Conservation (phyloP, 1,140 invertebrate genomes). For the Drosophila prosaltans region DNA sequence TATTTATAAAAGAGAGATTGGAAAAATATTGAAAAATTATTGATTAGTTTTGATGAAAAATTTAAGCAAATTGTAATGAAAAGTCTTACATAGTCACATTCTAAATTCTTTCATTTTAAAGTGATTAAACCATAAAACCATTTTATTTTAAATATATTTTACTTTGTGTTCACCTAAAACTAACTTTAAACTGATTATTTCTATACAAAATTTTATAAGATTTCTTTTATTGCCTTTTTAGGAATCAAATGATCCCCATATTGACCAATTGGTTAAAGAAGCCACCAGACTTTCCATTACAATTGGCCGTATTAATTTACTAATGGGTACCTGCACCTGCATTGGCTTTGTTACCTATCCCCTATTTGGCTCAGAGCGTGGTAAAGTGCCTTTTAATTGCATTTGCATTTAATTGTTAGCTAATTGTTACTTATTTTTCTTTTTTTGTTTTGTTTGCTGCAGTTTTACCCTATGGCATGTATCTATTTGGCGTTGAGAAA, state of each 20-base stretch:
- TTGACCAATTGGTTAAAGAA: constrained; percentile 44
- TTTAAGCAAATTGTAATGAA: no score
- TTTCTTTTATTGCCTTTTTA: not conserved
- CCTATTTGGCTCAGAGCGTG: constrained; percentile 65
- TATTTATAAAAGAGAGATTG: no score
- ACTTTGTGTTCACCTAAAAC: no score
- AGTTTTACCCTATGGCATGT: constrained; percentile 78
- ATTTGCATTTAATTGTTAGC: not conserved
- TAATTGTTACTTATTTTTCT: not conserved
- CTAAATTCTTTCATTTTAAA: no score
- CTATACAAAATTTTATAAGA: no score
- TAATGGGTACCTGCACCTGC: constrained; percentile 69
- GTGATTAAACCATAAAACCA: no score
- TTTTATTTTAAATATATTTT: no score
- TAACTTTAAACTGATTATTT: not conserved
- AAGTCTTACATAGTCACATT: no score
- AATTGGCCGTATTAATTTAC: constrained; percentile 63
- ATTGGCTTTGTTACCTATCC: constrained; percentile 74
- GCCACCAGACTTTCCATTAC: constrained; percentile 54
- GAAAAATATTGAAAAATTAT: no score
- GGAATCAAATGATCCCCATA: constrained; percentile 37
- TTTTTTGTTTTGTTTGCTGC: not conserved
- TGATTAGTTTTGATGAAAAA: no score
- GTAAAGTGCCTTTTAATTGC: constrained; percentile 17
- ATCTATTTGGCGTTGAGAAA: constrained; percentile 64